Evolutionary conservation across 2,797 vertebrate species (phyloP).

Genomic region (Meriones psammophilus): DNA sequence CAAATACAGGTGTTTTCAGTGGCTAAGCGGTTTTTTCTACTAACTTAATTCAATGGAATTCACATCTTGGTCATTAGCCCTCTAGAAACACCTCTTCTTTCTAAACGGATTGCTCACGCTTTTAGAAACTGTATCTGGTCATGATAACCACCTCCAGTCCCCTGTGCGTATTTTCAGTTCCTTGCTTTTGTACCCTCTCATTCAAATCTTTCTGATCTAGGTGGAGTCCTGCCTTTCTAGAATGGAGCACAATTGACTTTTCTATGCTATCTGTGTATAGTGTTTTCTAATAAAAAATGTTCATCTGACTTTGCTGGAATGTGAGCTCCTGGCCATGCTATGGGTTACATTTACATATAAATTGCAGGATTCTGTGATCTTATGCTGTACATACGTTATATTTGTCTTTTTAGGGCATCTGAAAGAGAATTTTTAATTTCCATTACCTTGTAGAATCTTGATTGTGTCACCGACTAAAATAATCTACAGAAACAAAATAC

Average conservation of each 20-base stretch:
- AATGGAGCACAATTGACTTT: neutral
- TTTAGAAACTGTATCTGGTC: neutral
- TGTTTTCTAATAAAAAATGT: neutral
- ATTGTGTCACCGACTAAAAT: slow-evolving; percentile 26
- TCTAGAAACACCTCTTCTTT: neutral
- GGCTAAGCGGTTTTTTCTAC: neutral
- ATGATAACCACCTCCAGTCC: neutral
- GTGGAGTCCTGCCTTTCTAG: neutral
- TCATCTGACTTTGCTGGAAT: neutral
- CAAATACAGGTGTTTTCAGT: neutral
- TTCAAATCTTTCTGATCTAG: neutral
- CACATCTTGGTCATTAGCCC: neutral
- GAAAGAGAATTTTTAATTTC: slow-evolving; percentile 35
- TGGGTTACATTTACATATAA: neutral
- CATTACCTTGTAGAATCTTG: slow-evolving; percentile 14
- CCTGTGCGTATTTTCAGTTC: neutral
- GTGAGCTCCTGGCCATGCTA: neutral
- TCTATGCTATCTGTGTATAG: neutral
- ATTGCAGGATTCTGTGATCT: slow-evolving; percentile 60
- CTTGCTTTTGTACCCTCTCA: neutral
- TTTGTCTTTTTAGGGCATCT: slow-evolving; percentile 53
- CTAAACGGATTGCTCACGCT: slow-evolving; percentile 5
- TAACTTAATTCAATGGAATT: neutral
- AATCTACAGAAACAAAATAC: slow-evolving; percentile 53
- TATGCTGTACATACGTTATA: neutral